phyloP scores from a whole-genome alignment of 2,888 invertebrate genomes.

The Dusona sp. region DNA sequence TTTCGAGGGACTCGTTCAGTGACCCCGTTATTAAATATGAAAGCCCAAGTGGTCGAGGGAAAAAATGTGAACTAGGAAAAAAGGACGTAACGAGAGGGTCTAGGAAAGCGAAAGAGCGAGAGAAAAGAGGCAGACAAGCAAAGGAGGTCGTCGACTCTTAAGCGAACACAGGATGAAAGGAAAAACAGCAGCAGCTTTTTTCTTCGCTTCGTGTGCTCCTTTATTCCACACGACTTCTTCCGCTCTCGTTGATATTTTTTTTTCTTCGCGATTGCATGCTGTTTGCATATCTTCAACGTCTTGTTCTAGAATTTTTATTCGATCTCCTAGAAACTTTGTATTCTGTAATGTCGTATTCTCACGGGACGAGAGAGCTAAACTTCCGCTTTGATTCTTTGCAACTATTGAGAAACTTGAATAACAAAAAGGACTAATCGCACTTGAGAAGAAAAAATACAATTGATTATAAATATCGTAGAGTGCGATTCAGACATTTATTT shows the following conservation, averaged over 20 bases:
- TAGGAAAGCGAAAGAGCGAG: slow-evolving; percentile 27
- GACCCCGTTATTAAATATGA: slow-evolving; percentile 60
- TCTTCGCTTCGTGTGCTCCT: slow-evolving; percentile 56
- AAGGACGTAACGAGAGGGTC: slow-evolving; percentile 51
- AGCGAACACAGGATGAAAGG: slow-evolving; percentile 65
- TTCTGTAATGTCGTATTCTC: slow-evolving; percentile 13
- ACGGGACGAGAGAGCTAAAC: slow-evolving; percentile 3
- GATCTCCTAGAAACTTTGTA: slow-evolving; percentile 1
- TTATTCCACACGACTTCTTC: slow-evolving; percentile 63
- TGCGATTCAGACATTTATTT: background rate
- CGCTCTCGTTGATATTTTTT: slow-evolving; percentile 49
- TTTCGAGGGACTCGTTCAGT: slow-evolving; percentile 29
- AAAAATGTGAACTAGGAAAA: slow-evolving; percentile 41
- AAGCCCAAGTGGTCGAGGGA: slow-evolving; percentile 22
- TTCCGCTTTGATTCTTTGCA: background rate
- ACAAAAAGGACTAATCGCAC: background rate
- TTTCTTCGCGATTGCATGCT: slow-evolving; percentile 40
- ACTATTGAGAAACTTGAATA: too few species aligned
- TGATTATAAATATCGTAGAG: background rate
- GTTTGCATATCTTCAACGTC: slow-evolving; percentile 34
- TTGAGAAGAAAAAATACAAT: background rate
- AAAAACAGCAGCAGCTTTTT: slow-evolving; percentile 63
- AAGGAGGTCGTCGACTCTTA: slow-evolving; percentile 64
- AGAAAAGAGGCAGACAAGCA: slow-evolving; percentile 34
- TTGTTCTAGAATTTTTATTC: slow-evolving; percentile 15